Evolutionary conservation across 2,888 invertebrate species (phyloP).

Genomic region (Mamestra brassicae): DNA sequence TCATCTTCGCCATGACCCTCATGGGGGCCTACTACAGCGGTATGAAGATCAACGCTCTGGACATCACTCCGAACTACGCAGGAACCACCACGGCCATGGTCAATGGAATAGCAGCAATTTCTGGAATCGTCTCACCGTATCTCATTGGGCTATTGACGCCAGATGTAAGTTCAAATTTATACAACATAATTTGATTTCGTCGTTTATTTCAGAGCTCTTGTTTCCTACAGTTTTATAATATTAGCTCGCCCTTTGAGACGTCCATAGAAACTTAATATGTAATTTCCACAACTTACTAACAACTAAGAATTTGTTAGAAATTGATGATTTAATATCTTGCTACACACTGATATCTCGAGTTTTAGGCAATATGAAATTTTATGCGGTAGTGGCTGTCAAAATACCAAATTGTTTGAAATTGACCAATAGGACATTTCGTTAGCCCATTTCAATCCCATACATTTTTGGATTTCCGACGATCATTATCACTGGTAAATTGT

Average conservation of each 20-base stretch:
- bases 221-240: neutral
- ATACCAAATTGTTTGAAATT: no score
- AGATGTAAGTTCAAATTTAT: slow-evolving; percentile 86
- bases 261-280: neutral
- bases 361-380: no score
- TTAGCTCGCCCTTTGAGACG: neutral
- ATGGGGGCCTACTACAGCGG: slow-evolving; percentile 94
- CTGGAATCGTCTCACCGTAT: slow-evolving; percentile 92
- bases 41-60: slow-evolving; percentile 92
- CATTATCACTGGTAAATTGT: no score
- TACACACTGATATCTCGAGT: neutral
- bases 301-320: no score
- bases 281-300: no score
- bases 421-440: no score
- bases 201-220: neutral
- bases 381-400: no score
- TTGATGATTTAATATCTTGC: no score
- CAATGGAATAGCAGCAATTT: slow-evolving; percentile 92
- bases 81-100: slow-evolving; percentile 92
- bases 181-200: no score
- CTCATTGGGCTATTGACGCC: slow-evolving; percentile 92
- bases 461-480: no score
- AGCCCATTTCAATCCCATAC: no score
- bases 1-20: slow-evolving; percentile 92
- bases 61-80: slow-evolving; percentile 92